Conservation (phyloP, 2,797 vertebrate genomes). For the Vespertilio murinus region DNA sequence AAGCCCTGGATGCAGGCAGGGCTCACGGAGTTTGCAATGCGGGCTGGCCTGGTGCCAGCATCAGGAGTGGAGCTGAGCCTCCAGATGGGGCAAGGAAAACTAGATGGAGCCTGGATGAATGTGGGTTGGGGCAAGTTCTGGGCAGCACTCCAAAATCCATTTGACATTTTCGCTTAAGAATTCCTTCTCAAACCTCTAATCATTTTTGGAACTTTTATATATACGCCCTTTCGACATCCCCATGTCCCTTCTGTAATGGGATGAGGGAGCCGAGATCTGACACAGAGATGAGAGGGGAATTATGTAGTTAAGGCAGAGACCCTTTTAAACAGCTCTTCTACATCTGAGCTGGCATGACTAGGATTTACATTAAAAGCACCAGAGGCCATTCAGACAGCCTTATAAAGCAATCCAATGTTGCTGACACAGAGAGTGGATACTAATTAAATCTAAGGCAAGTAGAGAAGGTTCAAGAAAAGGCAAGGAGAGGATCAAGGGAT, state of each 20-base stretch:
- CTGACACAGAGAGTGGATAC: constrained; percentile 9
- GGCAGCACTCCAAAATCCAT: constrained; percentile 51
- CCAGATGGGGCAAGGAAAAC: neutral
- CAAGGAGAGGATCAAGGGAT: constrained; percentile 14
- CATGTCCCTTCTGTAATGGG: constrained; percentile 42
- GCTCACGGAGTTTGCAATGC: neutral
- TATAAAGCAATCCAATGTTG: neutral
- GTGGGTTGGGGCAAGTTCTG: neutral
- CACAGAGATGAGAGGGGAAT: constrained; percentile 21
- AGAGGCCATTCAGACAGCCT: neutral
- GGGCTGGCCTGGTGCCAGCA: constrained; percentile 31
- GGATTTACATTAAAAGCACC: constrained; percentile 28
- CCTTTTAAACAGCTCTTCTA: constrained; percentile 20
- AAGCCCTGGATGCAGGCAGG: neutral
- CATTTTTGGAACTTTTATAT: constrained; percentile 28
- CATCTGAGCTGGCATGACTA: neutral
- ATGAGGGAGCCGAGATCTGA: constrained; percentile 52
- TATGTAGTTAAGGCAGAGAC: neutral
- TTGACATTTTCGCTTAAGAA: constrained; percentile 61
- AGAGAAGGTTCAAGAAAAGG: neutral
- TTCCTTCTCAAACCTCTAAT: constrained; percentile 53
- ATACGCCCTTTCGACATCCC: constrained; percentile 41
- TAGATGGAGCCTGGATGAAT: neutral
- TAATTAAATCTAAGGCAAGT: constrained; percentile 60
- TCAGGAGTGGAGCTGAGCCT: neutral